These are phyloP conservation scores for Eustalomyia histrio DNA, from an alignment of 2,888 invertebrate genomes.

Conservation along the genomic window DNA sequence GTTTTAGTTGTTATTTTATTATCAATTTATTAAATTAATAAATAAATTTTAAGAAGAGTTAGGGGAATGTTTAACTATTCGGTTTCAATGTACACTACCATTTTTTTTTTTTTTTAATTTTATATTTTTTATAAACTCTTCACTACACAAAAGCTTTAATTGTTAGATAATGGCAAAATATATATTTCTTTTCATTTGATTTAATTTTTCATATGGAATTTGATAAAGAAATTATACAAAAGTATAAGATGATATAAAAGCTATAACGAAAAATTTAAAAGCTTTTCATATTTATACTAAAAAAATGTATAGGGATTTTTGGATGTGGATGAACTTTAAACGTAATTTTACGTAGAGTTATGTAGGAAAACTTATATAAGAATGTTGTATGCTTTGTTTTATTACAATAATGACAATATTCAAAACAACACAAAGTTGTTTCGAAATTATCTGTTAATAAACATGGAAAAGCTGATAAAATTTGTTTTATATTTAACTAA, in stretches of 20 bases:
- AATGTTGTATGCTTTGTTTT: too few relatives aligned
- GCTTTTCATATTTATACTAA: background rate
- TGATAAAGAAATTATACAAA: slow-evolving; percentile 22
- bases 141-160: slow-evolving; percentile 60
- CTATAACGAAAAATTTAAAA: slow-evolving; percentile 6
- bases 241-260: background rate
- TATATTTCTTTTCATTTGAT: background rate
- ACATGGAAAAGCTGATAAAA: too few relatives aligned
- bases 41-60: slow-evolving; percentile 1
- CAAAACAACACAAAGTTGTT: too few relatives aligned
- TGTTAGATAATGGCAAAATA: slow-evolving; percentile 46
- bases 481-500: too few relatives aligned
- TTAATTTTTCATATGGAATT: background rate
- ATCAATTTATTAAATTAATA: slow-evolving; percentile 16
- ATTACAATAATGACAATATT: too few relatives aligned
- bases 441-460: too few relatives aligned
- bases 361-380: too few relatives aligned
- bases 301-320: background rate
- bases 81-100: slow-evolving; percentile 56
- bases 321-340: too few relatives aligned
- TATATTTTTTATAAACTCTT: slow-evolving; percentile 65
- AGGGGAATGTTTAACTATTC: slow-evolving; percentile 25
- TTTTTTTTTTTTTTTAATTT: slow-evolving; percentile 43
- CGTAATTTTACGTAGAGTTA: too few relatives aligned
- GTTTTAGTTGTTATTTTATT: slow-evolving; percentile 6